A percentile compares a stretch with the other conserved stretches of the same genome.
phyloP scores from a whole-genome alignment of 2,797 vertebrate genomes.

The Sebastes jordani region DNA sequence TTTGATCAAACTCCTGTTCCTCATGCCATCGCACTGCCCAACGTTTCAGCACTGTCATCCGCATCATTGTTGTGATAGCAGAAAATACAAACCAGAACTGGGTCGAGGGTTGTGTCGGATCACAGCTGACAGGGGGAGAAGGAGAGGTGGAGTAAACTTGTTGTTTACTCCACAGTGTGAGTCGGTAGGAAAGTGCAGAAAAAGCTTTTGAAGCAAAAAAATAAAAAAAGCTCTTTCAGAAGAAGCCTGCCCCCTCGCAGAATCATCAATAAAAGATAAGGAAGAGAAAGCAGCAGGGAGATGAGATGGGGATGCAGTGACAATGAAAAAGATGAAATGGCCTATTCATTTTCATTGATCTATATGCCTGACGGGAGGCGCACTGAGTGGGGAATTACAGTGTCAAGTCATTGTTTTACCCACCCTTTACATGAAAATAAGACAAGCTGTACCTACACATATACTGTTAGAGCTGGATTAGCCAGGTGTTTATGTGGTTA shows the following conservation, averaged over 20 bases:
- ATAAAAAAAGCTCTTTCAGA: neutral
- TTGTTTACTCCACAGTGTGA: slow-evolving; percentile 33
- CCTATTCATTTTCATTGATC: slow-evolving; percentile 52
- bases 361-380: slow-evolving; percentile 1
- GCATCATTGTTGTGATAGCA: neutral
- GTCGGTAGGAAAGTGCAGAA: neutral
- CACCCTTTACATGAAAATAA: neutral
- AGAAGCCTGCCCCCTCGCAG: neutral
- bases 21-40: neutral
- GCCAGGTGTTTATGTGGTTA: neutral
- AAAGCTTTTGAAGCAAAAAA: slow-evolving; percentile 20
- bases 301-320: slow-evolving; percentile 30
- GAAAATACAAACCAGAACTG: slow-evolving; percentile 14
- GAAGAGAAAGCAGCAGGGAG: slow-evolving; percentile 10
- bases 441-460: neutral
- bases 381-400: neutral
- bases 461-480: neutral
- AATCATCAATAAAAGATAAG: slow-evolving; percentile 74
- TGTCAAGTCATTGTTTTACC: neutral
- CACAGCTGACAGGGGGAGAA: neutral
- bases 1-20: neutral
- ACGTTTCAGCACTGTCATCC: neutral
- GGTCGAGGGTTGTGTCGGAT: slow-evolving; percentile 8
- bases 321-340: slow-evolving; percentile 54
- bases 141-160: neutral